Conservation (phyloP, 2,888 invertebrate genomes). For the Noctuana brunneofusca region DNA sequence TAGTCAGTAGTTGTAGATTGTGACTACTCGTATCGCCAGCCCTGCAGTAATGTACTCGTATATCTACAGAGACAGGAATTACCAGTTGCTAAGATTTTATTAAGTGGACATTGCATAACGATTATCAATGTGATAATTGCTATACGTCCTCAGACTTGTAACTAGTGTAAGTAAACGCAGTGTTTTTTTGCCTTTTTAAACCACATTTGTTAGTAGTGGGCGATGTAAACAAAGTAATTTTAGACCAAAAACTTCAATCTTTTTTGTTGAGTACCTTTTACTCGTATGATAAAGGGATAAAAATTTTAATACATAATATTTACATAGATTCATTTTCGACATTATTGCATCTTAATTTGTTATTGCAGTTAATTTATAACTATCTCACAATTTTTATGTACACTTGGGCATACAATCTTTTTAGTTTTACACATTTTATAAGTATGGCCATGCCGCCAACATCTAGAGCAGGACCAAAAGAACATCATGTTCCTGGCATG, state of each 20-base stretch:
- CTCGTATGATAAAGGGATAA: too few species aligned
- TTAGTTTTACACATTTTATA: too few species aligned
- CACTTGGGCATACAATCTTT: too few species aligned
- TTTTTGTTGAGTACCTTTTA: background rate
- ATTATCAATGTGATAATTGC: constrained; percentile 61
- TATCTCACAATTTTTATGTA: too few species aligned
- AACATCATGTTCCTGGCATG: too few species aligned
- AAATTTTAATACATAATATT: too few species aligned
- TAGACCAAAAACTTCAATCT: background rate
- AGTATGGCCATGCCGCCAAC: too few species aligned
- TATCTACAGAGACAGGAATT: constrained; percentile 49
- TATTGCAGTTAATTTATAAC: too few species aligned
- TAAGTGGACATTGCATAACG: constrained; percentile 69
- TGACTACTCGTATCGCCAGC: constrained; percentile 40
- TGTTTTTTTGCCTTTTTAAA: constrained; percentile 12
- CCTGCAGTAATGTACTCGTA: constrained; percentile 45
- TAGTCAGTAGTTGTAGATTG: background rate
- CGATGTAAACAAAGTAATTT: constrained; percentile 7
- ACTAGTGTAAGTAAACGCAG: constrained; percentile 11
- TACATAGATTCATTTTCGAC: too few species aligned
- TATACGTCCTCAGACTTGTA: constrained; percentile 25
- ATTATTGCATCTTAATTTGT: too few species aligned
- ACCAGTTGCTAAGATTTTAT: constrained; percentile 78
- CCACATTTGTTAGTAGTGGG: constrained; percentile 4
- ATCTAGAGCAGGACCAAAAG: too few species aligned